Base-by-base conservation (phyloP, 2,888 invertebrate genomes). In the Drosophila limbata region DNA sequence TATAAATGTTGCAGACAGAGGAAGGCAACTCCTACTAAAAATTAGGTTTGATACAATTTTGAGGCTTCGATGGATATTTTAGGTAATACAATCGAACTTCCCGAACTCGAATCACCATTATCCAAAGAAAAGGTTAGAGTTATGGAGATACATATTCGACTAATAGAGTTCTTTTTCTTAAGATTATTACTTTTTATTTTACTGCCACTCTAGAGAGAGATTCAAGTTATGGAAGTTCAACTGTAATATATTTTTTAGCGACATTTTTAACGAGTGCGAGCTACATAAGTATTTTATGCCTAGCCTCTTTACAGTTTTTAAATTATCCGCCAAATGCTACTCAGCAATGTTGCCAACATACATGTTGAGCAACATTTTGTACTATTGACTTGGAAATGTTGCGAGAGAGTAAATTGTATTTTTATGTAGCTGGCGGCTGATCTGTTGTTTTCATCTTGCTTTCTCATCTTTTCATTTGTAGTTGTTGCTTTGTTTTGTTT, bases 361-460 rank as follows among this genome's bases (percentile, higher is more conserved):
- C 44, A 50, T 52, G 35, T 28, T 17, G 25, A 9, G n/a, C 52
- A 50, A 31, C 55, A 39, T 40, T 21, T 21, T 31, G 21, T 63
- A 42, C 17, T 47, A 42, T 21, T 47, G 53, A n/a, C n/a, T 37
- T n/a, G 3, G 17, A 33, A 25, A 68, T 62, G 64, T 68, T 65
- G 62, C 59, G 9, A 53, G 48, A 55, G 28, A 6, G 28, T 3
- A 17, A 33, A 25, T 35, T 55, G n/a, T 31, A 9, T 47, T 48
- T 64, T 28, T 35, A 11, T 44, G 52, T 45, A 35, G 37, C 35
- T 45, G 21, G 9, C 40, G 31, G 9, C 40, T 47, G 40, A 45
- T 55, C 60, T 69, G 33, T 56, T 73, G 57, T 40, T 64, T n/a
- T 42, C 39, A 61, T 65, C 19, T 56, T n/a, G 13, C 55, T 28